Percentiles rank a stretch among this genome's conserved stretches.
phyloP scores from a whole-genome alignment of 2,113 vertebrate genomes.

The Solenodon paradoxus region DNA sequence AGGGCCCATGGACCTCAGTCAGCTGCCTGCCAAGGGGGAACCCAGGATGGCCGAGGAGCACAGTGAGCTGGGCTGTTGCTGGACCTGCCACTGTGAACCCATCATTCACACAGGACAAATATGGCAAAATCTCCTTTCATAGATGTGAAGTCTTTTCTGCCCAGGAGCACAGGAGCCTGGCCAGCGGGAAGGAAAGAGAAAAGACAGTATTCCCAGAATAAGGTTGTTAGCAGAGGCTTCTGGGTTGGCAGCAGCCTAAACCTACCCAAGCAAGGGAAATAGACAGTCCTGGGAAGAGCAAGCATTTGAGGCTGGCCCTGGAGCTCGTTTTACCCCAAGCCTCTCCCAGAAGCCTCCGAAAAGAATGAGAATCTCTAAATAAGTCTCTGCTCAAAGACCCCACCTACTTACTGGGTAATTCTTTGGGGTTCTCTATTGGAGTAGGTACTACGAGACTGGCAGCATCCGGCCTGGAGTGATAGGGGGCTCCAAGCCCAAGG shows the following conservation, averaged over 20 bases:
- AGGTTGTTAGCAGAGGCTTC: not conserved
- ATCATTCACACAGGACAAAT: not conserved
- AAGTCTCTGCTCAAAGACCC: not conserved
- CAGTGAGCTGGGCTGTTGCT: too few species aligned
- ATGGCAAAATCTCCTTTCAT: not conserved
- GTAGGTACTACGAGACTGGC: slow-evolving; percentile 92
- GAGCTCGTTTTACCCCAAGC: fast-evolving
- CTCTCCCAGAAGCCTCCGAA: not conserved
- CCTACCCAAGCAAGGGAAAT: not conserved
- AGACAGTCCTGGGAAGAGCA: not conserved
- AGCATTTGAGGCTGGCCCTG: not conserved
- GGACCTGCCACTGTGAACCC: too few species aligned
- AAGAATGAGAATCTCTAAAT: not conserved
- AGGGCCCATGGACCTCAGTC: not conserved
- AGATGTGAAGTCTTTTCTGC: not conserved
- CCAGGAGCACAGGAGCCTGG: too few species aligned
- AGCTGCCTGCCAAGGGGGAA: not conserved
- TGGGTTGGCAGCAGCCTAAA: not conserved
- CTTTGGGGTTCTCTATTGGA: slow-evolving; percentile 80
- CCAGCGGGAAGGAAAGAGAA: not conserved
- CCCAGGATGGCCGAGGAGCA: not conserved
- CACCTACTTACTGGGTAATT: slow-evolving; percentile 74
- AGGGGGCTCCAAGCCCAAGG: slow-evolving; percentile 92
- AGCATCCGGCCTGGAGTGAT: slow-evolving; percentile 94
- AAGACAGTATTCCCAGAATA: not conserved